Conservation (phyloP, 37 sponge, comb jelly and placozoan species). For the Beroe forskalii region DNA sequence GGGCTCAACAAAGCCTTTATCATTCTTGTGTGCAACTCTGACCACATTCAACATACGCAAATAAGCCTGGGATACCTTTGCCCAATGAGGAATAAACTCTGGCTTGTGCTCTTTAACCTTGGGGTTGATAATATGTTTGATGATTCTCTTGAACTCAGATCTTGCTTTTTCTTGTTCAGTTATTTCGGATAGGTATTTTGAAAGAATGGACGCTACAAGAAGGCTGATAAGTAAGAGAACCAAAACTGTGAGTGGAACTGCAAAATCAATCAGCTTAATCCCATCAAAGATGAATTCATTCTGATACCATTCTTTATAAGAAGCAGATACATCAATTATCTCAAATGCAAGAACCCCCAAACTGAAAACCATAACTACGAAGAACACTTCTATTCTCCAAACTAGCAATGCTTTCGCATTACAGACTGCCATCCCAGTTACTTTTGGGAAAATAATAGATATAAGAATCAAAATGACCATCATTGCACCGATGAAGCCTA, state of each 20-base stretch:
- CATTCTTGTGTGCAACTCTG: conserved; percentile 39
- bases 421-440: conserved; percentile 41
- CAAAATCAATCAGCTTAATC: background rate
- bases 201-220: background rate
- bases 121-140: background rate
- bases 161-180: conserved; percentile 14
- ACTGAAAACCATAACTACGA: background rate
- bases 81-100: conserved; percentile 34
- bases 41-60: conserved; percentile 1
- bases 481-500: background rate
- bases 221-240: background rate
- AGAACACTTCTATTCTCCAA: conserved; percentile 34
- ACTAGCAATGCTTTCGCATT: background rate
- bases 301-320: background rate
- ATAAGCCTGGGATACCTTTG: background rate
- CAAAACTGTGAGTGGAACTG: background rate
- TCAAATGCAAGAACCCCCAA: conserved; percentile 10
- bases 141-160: background rate
- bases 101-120: background rate
- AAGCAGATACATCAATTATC: background rate
- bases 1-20: background rate
- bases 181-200: background rate
- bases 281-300: background rate
- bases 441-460: background rate
- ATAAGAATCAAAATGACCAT: conserved; percentile 11